These are phyloP conservation scores for Ceraclea dissimilis DNA, from an alignment of 2,888 invertebrate species.

Conservation along the genomic window DNA sequence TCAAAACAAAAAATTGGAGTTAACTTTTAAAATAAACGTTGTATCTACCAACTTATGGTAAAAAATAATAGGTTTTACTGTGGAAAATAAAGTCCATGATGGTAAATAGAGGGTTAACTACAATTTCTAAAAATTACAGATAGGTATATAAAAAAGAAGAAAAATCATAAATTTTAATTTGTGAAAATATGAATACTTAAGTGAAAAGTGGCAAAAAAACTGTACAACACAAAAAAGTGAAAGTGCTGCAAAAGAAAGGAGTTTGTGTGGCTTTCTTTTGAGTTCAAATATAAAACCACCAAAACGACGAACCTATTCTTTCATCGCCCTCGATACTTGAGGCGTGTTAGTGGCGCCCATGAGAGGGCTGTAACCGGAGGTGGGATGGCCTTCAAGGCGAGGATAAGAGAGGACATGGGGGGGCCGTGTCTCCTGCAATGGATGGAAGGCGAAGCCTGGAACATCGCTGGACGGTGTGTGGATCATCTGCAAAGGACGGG, in stretches of 20 bases:
- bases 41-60: too few relatives aligned
- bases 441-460: slow-evolving; percentile 54
- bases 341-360: slow-evolving; percentile 15
- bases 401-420: slow-evolving; percentile 6
- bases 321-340: slow-evolving; percentile 22
- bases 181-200: too few relatives aligned
- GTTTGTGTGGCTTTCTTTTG: neutral
- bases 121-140: too few relatives aligned
- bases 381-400: slow-evolving; percentile 10
- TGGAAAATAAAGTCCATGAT: too few relatives aligned
- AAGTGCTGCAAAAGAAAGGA: neutral
- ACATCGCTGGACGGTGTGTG: slow-evolving; percentile 56
- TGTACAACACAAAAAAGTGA: too few relatives aligned
- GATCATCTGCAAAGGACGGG: slow-evolving; percentile 39
- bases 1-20: too few relatives aligned
- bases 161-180: too few relatives aligned
- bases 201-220: too few relatives aligned
- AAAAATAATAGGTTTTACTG: too few relatives aligned
- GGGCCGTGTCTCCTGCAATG: slow-evolving; percentile 52
- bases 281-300: neutral
- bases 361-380: slow-evolving; percentile 4
- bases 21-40: too few relatives aligned
- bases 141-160: too few relatives aligned
- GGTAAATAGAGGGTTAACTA: too few relatives aligned
- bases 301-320: slow-evolving; percentile 20